Evolutionary conservation across 2,888 invertebrate species (phyloP).

Genomic region (Cosmia trapezina): DNA sequence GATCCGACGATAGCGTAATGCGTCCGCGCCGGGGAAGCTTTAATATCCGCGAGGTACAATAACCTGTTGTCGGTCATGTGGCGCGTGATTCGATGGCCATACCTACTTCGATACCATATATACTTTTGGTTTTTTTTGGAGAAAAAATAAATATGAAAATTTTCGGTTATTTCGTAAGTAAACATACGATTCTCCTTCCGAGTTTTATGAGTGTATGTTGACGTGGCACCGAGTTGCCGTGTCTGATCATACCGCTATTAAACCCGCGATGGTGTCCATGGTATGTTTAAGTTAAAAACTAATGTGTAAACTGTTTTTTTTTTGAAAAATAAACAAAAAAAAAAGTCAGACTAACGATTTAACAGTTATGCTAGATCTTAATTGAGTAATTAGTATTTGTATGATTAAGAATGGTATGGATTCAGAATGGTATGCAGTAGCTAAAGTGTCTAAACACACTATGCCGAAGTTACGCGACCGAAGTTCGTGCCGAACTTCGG

Average conservation of each 20-base stretch:
- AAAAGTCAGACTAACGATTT: neutral
- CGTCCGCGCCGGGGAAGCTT: conserved; percentile 38
- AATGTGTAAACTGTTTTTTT: too few species aligned
- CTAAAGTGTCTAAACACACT: too few species aligned
- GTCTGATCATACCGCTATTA: too few species aligned
- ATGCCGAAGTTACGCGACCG: too few species aligned
- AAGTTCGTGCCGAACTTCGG: too few species aligned
- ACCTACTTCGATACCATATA: neutral
- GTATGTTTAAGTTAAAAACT: too few species aligned
- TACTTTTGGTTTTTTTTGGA: neutral
- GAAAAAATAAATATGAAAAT: too few species aligned
- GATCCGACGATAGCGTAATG: conserved; percentile 25
- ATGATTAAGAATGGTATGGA: neutral
- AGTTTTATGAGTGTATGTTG: neutral
- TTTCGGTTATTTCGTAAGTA: neutral
- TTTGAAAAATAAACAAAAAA: too few species aligned
- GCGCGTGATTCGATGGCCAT: neutral
- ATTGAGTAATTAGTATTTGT: neutral
- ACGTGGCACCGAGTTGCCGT: too few species aligned
- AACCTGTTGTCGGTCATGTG: conserved; percentile 59
- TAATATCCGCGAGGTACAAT: conserved; percentile 55
- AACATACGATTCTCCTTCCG: neutral
- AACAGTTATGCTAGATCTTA: neutral
- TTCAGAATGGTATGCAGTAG: neutral
- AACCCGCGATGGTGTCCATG: too few species aligned